Percentiles rank a stretch among this genome's conserved stretches.
Evolutionary conservation across 2,113 vertebrate genomes (phyloP).

Genomic region (Riparia riparia): DNA sequence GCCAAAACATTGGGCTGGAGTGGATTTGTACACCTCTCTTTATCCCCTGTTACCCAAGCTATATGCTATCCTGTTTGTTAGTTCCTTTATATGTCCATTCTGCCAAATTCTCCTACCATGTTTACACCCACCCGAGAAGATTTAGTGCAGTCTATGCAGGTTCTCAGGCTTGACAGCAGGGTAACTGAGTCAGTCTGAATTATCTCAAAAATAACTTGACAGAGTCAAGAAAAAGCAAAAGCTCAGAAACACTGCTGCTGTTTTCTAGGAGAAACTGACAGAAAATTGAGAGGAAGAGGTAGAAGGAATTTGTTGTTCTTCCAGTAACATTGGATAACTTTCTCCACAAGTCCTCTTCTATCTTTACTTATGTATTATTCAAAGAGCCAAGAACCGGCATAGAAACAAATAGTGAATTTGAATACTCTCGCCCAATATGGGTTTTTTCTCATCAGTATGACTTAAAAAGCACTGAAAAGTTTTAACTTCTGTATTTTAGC

Average conservation of each 20-base stretch:
- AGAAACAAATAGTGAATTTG: background rate
- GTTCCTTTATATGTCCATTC: background rate
- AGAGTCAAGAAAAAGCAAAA: background rate
- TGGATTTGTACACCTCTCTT: background rate
- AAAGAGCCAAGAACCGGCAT: background rate
- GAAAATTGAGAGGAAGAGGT: background rate
- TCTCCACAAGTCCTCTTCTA: background rate
- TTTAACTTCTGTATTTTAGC: background rate
- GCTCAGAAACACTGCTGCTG: background rate
- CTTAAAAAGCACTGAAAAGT: background rate
- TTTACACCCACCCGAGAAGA: background rate
- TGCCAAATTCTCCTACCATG: background rate
- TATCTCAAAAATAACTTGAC: slow-evolving; percentile 23
- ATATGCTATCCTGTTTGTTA: background rate
- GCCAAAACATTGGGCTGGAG: background rate
- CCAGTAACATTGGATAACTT: background rate
- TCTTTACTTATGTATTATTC: background rate
- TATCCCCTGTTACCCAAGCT: background rate
- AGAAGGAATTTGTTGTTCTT: background rate
- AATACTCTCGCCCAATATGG: background rate
- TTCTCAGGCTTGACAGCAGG: slow-evolving; percentile 37
- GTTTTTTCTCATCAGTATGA: background rate
- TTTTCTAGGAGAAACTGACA: slow-evolving; percentile 6
- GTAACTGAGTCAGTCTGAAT: slow-evolving; percentile 17
- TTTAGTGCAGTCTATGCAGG: background rate